phyloP scores from a whole-genome alignment of 2,113 vertebrate species.

The Chitala chitala region DNA sequence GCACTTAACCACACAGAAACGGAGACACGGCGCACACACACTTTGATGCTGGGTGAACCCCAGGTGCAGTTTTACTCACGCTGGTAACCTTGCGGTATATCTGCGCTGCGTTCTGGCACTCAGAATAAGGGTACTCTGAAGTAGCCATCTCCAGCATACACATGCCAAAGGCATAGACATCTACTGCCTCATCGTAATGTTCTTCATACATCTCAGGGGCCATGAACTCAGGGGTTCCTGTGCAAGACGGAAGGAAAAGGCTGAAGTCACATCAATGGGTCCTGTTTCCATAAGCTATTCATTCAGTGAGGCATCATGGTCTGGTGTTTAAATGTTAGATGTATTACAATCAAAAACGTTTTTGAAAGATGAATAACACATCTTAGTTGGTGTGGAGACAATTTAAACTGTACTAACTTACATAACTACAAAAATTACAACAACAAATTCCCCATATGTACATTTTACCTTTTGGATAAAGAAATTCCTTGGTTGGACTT shows the following conservation, averaged over 20 bases:
- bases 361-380: too few species aligned
- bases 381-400: too few species aligned
- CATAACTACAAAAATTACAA: too few species aligned
- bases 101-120: slow-evolving; percentile 97
- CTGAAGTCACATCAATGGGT: background rate
- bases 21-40: background rate
- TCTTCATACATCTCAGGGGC: slow-evolving; percentile 98
- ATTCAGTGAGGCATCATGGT: too few species aligned
- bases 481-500: too few species aligned
- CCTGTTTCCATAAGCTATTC: background rate
- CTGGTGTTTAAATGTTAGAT: too few species aligned
- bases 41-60: background rate
- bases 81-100: slow-evolving; percentile 99
- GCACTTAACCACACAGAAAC: background rate
- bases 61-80: slow-evolving; percentile 66
- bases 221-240: slow-evolving; percentile 98
- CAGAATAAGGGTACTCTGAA: slow-evolving; percentile 95
- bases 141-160: slow-evolving; percentile 99
- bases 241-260: background rate
- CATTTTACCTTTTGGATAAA: too few species aligned
- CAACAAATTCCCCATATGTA: too few species aligned
- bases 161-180: slow-evolving; percentile 97
- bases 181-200: slow-evolving; percentile 90
- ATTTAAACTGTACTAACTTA: too few species aligned
- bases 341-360: too few species aligned